Conservation (phyloP, 2,797 vertebrate genomes). For the Lacerta viridis region DNA sequence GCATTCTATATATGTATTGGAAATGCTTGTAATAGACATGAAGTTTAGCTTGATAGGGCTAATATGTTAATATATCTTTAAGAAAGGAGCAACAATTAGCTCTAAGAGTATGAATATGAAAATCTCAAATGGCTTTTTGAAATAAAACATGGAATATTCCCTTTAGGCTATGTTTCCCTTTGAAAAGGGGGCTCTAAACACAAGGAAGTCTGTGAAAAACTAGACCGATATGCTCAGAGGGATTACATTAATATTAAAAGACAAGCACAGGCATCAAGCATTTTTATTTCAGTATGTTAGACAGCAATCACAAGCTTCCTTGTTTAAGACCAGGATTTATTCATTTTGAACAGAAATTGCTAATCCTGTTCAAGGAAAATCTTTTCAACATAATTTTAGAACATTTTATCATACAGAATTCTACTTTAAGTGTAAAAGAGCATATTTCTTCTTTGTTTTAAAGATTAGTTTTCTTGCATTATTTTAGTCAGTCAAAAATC, state of each 20-base stretch:
- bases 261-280: conserved; percentile 8
- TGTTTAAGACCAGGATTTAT: neutral
- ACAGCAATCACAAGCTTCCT: conserved; percentile 1
- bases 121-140: conserved; percentile 54
- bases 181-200: conserved; percentile 40
- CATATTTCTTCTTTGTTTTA: neutral
- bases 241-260: conserved; percentile 47
- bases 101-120: conserved; percentile 36
- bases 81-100: conserved; percentile 13
- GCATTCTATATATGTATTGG: neutral
- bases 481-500: conserved; percentile 25
- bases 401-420: neutral
- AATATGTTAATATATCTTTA: conserved; percentile 30
- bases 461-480: conserved; percentile 10
- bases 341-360: conserved; percentile 33
- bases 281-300: conserved; percentile 53
- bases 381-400: conserved; percentile 32
- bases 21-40: conserved; percentile 38
- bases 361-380: conserved; percentile 13
- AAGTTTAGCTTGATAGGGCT: conserved; percentile 26
- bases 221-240: conserved; percentile 8
- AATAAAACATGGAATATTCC: conserved; percentile 42
- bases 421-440: conserved; percentile 10
- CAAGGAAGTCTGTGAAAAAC: conserved; percentile 20
- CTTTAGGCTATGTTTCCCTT: conserved; percentile 52